Percentiles rank a stretch among this genome's conserved stretches.
These are phyloP conservation scores for Onychorhynchus coronatus DNA, from an alignment of 2,113 vertebrate genomes.

Conservation along the genomic window DNA sequence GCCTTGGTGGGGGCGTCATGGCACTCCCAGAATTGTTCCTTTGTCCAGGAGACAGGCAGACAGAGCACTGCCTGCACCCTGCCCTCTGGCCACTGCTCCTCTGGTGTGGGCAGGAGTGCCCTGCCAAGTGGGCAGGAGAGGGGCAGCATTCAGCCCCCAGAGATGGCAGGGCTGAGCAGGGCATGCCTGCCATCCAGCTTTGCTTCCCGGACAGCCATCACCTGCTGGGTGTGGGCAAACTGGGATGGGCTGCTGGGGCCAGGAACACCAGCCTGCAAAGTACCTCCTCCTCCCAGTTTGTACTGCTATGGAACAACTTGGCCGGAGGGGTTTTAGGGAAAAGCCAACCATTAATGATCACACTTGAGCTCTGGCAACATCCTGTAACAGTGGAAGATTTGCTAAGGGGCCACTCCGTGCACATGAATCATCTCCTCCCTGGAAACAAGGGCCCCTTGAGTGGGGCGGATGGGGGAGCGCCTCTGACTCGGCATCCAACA, in stretches of 20 bases:
- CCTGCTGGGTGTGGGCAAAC: not conserved
- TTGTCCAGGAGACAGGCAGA: conserved; percentile 2
- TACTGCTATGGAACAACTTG: not conserved
- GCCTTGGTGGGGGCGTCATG: not conserved
- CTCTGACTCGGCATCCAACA: not conserved
- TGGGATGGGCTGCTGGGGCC: not conserved
- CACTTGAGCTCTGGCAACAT: conserved; percentile 11
- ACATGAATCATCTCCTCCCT: conserved; percentile 60
- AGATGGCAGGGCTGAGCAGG: not conserved
- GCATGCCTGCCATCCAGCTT: not conserved
- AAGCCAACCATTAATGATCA: conserved; percentile 3
- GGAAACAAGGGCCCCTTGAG: conserved; percentile 60
- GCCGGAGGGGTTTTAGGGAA: not conserved
- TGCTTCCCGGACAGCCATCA: not conserved
- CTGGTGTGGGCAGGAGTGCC: not conserved
- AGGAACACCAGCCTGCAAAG: not conserved
- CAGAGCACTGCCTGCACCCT: not conserved
- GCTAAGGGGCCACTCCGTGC: conserved; percentile 8
- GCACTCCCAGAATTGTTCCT: conserved; percentile 74
- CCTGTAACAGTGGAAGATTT: conserved; percentile 42
- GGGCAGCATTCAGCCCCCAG: not conserved
- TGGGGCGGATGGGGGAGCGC: not conserved
- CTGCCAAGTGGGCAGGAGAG: not conserved
- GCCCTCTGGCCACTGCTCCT: not conserved
- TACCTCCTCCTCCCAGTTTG: not conserved